Conservation (phyloP, 2,797 vertebrate genomes). For the Hippopotamyrus pictus region DNA sequence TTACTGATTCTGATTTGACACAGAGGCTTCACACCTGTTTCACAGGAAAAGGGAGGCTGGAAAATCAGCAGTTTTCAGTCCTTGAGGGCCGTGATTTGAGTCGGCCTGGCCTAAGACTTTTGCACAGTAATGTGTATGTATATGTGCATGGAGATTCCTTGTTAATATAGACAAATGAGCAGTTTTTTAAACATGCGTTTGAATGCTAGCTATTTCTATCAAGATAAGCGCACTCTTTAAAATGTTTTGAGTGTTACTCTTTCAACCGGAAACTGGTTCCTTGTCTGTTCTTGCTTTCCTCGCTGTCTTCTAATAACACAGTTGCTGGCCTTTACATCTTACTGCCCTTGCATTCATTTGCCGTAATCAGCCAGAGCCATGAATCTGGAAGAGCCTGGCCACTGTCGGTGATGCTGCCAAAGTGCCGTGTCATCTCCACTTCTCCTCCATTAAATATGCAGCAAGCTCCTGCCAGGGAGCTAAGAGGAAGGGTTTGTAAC, state of each 20-base stretch:
- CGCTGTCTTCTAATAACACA: background rate
- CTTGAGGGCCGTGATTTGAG: background rate
- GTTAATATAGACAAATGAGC: background rate
- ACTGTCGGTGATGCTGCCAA: background rate
- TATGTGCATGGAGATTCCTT: background rate
- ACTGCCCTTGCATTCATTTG: background rate
- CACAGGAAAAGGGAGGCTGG: background rate
- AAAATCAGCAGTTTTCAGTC: background rate
- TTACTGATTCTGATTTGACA: background rate
- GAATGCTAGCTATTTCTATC: background rate
- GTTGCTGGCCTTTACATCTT: background rate
- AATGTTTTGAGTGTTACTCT: background rate
- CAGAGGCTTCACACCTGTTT: background rate
- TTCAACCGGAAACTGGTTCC: background rate
- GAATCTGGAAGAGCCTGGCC: background rate
- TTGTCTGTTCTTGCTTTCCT: background rate
- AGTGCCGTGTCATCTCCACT: background rate
- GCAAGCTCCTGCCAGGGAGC: background rate
- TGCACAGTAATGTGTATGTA: background rate
- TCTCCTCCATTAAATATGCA: conserved; percentile 13
- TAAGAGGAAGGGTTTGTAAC: background rate
- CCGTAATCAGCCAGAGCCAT: conserved; percentile 11
- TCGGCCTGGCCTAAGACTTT: background rate
- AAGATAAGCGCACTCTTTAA: background rate
- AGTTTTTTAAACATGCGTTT: background rate